Evolutionary conservation across 2,888 invertebrate species (phyloP).

Genomic region (Drosophila kambysellisi): DNA sequence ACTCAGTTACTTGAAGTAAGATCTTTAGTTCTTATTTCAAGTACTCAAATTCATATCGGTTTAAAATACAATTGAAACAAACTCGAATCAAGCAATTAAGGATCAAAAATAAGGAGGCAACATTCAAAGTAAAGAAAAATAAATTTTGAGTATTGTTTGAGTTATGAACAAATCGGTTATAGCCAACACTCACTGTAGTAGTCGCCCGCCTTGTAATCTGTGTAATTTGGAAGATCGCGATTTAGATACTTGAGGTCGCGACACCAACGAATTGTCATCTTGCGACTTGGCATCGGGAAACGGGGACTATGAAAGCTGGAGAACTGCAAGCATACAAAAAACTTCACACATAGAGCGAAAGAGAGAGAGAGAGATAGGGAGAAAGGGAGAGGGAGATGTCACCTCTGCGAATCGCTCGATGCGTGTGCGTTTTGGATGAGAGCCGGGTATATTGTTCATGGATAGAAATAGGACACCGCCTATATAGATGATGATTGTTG

Average conservation of each 20-base stretch:
- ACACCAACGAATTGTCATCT: conserved; percentile 84
- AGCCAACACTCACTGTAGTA: conserved; percentile 62
- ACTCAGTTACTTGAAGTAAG: background rate
- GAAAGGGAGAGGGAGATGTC: conserved; percentile 22
- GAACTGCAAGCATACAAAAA: conserved; percentile 60
- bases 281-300: conserved; percentile 80
- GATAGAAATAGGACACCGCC: conserved; percentile 85
- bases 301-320: conserved; percentile 82
- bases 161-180: background rate
- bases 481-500: conserved; percentile 84
- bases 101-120: no score
- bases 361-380: background rate
- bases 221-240: conserved; percentile 77
- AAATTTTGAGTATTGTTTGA: background rate
- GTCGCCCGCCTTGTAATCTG: conserved; percentile 71
- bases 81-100: background rate
- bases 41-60: background rate
- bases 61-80: background rate
- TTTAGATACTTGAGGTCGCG: conserved; percentile 83
- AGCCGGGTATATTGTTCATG: conserved; percentile 84
- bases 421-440: conserved; percentile 82
- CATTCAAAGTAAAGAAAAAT: background rate
- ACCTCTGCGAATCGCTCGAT: conserved; percentile 84
- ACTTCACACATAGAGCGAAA: background rate
- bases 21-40: background rate